Evolutionary conservation across 2,888 invertebrate species (phyloP), one percentile per base, ranked within the genome.

Genomic region (Fissipunctia ypsillon): DNA sequence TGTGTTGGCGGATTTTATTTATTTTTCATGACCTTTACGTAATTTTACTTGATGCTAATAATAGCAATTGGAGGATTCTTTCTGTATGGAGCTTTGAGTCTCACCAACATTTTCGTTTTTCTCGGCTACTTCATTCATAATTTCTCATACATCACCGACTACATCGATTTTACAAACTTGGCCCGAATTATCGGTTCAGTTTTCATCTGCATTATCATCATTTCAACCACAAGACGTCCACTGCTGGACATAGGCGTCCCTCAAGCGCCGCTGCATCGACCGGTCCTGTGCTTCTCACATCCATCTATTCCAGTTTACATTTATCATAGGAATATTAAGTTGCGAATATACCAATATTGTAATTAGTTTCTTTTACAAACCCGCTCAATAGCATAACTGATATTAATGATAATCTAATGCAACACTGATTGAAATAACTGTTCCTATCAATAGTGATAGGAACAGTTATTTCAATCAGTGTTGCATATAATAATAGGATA

Each of bases 1-100:
- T 50, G 45, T 56, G n/a, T 50, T 43, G 12, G 12, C 12, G 5
- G 19, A 19, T 31, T 59, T 80, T 65, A 12, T 48, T 41, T 50
- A 10, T 54, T 50, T 10, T 45, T 28, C 0, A 4, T 43, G 9
- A 16, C 5, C 3, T 35, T 60, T 6, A 16, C 1, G 9, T 57
- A 19, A 50, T 59, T 60, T 52, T 14, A 14, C 6, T 38, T 38
- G 1, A 54, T 35, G 16, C 45, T 25, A 14, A 31, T 41, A 59
- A 19, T 22, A 10, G 9, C 16, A 56, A n/a, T 31, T 70, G 0
- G 0, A 22, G 5, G 9, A 4, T 7, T 28, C 3, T 35, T 43
- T 43, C 28, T 60, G 12, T 38, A 12, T 38, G 3, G 9, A 54
- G 3, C 22, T 22, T 57, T 57, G 22, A 31, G 57, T 57, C 6